Conservation (phyloP, 2,888 invertebrate genomes). For the Listrodromus nycthemerus region DNA sequence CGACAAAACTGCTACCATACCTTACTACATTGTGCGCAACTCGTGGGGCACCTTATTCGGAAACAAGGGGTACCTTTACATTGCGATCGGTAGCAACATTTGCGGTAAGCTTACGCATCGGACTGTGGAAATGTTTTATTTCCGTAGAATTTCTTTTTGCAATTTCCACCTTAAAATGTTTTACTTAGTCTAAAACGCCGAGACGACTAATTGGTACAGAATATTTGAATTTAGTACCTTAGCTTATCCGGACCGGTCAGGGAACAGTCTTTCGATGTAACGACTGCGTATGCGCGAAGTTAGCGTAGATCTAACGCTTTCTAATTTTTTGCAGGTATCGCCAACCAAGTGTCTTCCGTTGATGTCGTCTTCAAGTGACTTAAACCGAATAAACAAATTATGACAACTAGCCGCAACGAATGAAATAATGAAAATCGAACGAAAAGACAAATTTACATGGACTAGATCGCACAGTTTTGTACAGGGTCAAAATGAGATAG, state of each 20-base stretch:
- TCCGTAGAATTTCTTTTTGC: no score
- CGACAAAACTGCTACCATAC: constrained; percentile 89
- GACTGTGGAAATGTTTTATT: no score
- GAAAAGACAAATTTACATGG: background rate
- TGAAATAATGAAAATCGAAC: background rate
- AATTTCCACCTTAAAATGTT: no score
- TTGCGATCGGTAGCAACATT: constrained; percentile 91
- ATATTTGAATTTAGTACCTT: no score
- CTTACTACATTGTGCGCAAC: constrained; percentile 93
- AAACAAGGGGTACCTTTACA: constrained; percentile 90
- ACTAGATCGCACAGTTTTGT: no score
- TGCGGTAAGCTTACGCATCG: constrained; percentile 87
- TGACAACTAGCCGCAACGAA: background rate
- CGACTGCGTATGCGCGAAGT: background rate
- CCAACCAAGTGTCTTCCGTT: constrained; percentile 89
- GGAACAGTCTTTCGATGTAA: no score
- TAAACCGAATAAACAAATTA: constrained; percentile 23
- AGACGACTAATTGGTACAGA: no score
- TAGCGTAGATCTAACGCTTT: background rate
- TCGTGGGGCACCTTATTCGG: constrained; percentile 94
- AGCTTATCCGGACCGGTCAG: background rate
- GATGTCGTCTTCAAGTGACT: constrained; percentile 81
- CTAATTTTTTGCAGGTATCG: constrained; percentile 84
- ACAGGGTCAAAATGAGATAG: no score
- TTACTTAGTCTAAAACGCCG: no score